Evolutionary conservation across 2,797 vertebrate genomes (phyloP), one percentile per base, ranked within the genome.

Genomic region (Psittacula derbiana): DNA sequence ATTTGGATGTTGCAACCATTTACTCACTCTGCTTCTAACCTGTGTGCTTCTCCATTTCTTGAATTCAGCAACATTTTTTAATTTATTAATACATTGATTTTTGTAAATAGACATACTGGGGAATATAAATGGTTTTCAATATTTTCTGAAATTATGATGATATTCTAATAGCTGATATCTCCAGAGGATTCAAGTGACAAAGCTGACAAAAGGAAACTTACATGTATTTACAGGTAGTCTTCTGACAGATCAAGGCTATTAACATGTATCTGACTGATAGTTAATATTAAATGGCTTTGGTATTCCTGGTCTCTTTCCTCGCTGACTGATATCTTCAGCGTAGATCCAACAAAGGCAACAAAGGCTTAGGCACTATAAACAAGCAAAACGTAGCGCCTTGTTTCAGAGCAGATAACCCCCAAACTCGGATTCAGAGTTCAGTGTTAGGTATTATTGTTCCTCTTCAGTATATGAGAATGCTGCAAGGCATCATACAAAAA

Each of bases 1-100:
- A 88, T 91, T 98, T 98, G 97, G 97, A 97, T 97, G 92, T 80
- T 80, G 40, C 76, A 83, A 92, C 92, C 62, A 50, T 91, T 76
- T 81, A 95, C 38, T 95, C 93, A 88, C 73, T 81, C 65, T 86
- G 96, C 91, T 93, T 96, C 73, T 96, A 87, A 94, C 95, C 72
- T 92, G 50, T 96, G 87, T 97, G 88, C 88, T 90, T 61, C 62
- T 93, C 97, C 91, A 92, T 97, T 80, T 93, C 81, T 94, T 74
- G 58, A 91, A 95, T 88, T 89, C 84, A 85, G 52, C 64, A 90
- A 43, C 10, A 40, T 92, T 52, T 79, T 55, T 90, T 71, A 90
- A 91, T 40, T 84, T 87, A 83, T 55, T 30, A 84, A 57, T 76
- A 58, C 49, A 90, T 90, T 84, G 67, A 36, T 60, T 83, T 88